phyloP scores from a whole-genome alignment of 2,888 invertebrate species.

The Nysson spinosus region DNA sequence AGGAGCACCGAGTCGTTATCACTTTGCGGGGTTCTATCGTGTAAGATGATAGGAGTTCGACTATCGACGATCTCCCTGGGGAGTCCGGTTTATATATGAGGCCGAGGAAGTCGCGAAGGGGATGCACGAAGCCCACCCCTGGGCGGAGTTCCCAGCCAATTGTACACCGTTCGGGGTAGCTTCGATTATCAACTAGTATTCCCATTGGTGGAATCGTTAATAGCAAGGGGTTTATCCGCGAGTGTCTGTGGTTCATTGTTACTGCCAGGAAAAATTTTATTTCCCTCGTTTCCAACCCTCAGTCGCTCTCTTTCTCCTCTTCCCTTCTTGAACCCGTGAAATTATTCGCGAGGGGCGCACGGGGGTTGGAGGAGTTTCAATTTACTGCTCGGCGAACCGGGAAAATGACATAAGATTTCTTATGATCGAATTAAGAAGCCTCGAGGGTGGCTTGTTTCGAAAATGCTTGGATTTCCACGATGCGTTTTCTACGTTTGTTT shows the following conservation, averaged over 20 bases:
- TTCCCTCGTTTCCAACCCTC: constrained; percentile 37
- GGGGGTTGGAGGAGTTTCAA: constrained; percentile 17
- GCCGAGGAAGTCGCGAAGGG: constrained; percentile 43
- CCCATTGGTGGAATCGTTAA: constrained; percentile 58
- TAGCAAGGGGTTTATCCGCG: constrained; percentile 57
- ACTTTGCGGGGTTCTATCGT: constrained; percentile 4
- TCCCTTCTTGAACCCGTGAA: constrained; percentile 2
- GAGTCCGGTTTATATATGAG: constrained; percentile 66
- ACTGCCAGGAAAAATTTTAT: constrained; percentile 66
- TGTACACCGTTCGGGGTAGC: constrained; percentile 22
- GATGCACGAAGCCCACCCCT: constrained; percentile 74
- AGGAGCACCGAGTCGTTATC: too few species aligned
- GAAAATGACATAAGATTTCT: constrained; percentile 21
- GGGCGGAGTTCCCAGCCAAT: constrained; percentile 71
- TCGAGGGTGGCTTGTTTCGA: too few species aligned
- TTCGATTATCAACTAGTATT: constrained; percentile 52
- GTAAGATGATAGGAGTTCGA: constrained; percentile 33
- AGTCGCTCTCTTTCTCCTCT: neutral
- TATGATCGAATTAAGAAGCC: constrained; percentile 17
- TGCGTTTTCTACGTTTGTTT: too few species aligned
- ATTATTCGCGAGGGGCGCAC: constrained; percentile 14
- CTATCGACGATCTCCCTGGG: constrained; percentile 65
- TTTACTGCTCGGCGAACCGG: constrained; percentile 16
- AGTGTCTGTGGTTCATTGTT: constrained; percentile 70
- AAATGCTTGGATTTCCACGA: too few species aligned